A percentile compares a stretch with the other conserved stretches of the same genome.
Conservation (phyloP, 2,888 invertebrate species). For the Protonemura montana region DNA sequence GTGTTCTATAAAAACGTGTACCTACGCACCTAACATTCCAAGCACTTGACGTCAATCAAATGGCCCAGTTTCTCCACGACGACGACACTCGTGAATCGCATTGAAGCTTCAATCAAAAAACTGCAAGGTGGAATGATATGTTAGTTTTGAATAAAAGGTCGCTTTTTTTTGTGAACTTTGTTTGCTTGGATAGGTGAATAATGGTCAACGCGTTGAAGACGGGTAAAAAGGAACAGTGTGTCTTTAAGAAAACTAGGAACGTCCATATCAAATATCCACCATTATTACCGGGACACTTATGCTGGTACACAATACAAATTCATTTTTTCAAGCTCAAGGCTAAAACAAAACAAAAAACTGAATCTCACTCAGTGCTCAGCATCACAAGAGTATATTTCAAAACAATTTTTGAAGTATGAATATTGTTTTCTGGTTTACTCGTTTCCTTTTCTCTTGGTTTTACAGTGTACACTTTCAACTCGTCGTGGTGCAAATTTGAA, state of each 20-base stretch:
- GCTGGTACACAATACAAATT: no score
- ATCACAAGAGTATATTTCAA: no score
- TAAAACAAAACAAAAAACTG: no score
- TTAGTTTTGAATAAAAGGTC: background rate
- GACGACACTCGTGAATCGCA: background rate
- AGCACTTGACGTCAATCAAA: slow-evolving; percentile 7
- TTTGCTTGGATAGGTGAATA: background rate
- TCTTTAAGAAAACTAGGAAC: background rate
- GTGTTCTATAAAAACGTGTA: background rate
- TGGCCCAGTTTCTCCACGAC: background rate
- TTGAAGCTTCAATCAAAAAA: slow-evolving; percentile 1
- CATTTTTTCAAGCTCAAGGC: no score
- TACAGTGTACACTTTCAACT: no score
- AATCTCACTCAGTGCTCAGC: no score
- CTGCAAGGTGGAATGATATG: slow-evolving; percentile 16
- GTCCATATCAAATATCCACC: no score
- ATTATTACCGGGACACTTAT: no score
- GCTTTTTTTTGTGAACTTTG: background rate
- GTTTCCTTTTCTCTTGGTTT: no score
- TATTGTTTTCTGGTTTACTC: no score
- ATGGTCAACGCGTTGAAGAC: background rate
- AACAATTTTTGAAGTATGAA: no score
- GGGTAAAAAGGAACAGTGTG: background rate
- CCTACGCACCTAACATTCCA: background rate
- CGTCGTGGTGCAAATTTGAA: no score